phyloP scores from a whole-genome alignment of 2,888 invertebrate species.

The Creontiades dilutus region DNA sequence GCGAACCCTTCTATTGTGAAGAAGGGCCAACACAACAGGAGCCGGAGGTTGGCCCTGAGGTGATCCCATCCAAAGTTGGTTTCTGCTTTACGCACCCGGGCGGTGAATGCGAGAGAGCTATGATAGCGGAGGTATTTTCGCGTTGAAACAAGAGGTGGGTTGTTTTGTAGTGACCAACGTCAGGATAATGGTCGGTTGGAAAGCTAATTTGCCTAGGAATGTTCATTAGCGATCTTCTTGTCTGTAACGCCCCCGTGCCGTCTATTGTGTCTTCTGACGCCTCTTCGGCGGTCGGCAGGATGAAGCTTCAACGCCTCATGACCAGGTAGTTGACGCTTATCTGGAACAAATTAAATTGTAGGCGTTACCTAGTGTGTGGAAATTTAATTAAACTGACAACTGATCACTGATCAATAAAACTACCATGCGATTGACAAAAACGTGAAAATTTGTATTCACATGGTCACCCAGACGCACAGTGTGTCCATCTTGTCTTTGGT shows the following conservation, averaged over 20 bases:
- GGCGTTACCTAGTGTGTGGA: no score
- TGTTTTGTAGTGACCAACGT: constrained; percentile 9
- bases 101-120: not conserved
- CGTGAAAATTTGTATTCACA: no score
- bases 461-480: no score
- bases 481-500: no score
- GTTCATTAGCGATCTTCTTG: constrained; percentile 17
- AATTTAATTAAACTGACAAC: no score
- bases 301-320: not conserved
- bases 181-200: not conserved
- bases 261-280: not conserved
- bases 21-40: not conserved
- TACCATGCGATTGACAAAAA: no score
- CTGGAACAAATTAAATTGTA: no score
- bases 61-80: not conserved
- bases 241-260: not conserved
- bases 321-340: no score
- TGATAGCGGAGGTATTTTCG: not conserved
- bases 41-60: not conserved
- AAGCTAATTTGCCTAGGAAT: constrained; percentile 24
- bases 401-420: no score
- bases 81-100: not conserved
- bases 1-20: not conserved
- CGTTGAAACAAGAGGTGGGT: not conserved
- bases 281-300: not conserved